Evolutionary conservation across 1,140 invertebrate genomes (phyloP).

Genomic region (Heterodera schachtii): DNA sequence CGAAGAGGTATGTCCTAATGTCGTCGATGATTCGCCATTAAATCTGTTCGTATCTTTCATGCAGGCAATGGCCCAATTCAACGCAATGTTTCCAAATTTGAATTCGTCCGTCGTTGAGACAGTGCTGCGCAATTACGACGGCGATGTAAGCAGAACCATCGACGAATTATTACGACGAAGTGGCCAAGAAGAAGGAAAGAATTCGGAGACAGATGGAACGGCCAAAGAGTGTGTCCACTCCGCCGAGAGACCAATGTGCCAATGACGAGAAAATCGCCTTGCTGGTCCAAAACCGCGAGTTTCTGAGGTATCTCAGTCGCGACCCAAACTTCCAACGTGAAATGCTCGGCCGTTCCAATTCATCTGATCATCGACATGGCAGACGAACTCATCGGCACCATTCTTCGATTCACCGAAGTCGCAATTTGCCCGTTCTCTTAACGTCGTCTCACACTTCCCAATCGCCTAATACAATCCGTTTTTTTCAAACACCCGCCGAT

Average conservation of each 20-base stretch:
- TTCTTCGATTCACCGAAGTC: neutral
- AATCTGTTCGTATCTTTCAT: neutral
- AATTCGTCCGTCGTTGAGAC: conserved; percentile 37
- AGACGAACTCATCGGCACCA: conserved; percentile 1
- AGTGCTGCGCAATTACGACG: conserved; percentile 40
- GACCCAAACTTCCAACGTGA: conserved; percentile 42
- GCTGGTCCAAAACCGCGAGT: conserved; percentile 54
- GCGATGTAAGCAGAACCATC: conserved; percentile 42
- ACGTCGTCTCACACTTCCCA: conserved; percentile 5
- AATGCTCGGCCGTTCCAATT: neutral
- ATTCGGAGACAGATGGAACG: neutral
- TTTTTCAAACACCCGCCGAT: neutral
- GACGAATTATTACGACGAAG: conserved; percentile 40
- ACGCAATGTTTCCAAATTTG: conserved; percentile 46
- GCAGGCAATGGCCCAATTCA: conserved; percentile 53
- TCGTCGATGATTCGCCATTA: neutral
- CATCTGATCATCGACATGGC: neutral
- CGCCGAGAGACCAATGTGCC: conserved; percentile 30
- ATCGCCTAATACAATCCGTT: conserved; percentile 15
- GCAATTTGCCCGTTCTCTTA: conserved; percentile 2
- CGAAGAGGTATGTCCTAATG: neutral
- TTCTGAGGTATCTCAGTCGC: conserved; percentile 46
- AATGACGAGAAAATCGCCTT: conserved; percentile 57
- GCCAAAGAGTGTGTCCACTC: neutral
- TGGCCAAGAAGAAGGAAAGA: neutral